Evolutionary conservation across 92 coral and sea anemone genomes (phyloP), one percentile per base, ranked within the genome.

Genomic region (Galaxea fascicularis): DNA sequence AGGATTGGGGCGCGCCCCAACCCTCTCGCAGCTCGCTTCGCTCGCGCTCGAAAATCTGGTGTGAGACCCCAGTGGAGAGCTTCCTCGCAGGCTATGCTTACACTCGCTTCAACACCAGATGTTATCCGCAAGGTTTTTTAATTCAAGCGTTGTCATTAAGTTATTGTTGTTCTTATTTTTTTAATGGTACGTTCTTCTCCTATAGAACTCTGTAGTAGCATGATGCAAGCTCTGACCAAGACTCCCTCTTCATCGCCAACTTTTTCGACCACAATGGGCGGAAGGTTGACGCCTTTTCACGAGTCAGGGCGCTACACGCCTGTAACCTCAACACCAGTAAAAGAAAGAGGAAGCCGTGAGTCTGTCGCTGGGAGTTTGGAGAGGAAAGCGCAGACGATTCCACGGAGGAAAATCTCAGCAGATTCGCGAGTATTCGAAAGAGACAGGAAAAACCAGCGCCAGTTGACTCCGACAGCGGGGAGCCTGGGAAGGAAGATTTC

Each of bases 241-340:
- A 72, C 73, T 28, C 78, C 86, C 30, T 69, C 80, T n/a, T 57
- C 90, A 5, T 91, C 98, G 8, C 92, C 98, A 4, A 77, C 93
- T 13, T 30, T 74, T 39, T 72, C 72, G 52, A 14, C 86, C 10
- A 41, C 89, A 3, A 54, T 87, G 66, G 85, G 91, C 44, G 89
- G 90, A 27, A 80, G 89, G 25, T 53, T 49, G 27, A 81, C 90
- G 24, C 89, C 92, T 20, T 12, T 77, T 29, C 66, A 67, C 11
- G 67, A 80, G 65, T 28, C 82, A 29, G 92, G 95, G 54, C 88
- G 92, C 44, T 82, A 86, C 82, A 79, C 93, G 29, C 95, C 98
- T 14, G 59, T 62, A n/a, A 62, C 92, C 71, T 62, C 82, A 0
- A 79, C 87, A 24, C 86, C 86, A 47, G 84, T 30, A 6, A 85